Evolutionary conservation across 2,113 vertebrate species (phyloP), one percentile per base, ranked within the genome.

Genomic region (Colossoma macropomum): DNA sequence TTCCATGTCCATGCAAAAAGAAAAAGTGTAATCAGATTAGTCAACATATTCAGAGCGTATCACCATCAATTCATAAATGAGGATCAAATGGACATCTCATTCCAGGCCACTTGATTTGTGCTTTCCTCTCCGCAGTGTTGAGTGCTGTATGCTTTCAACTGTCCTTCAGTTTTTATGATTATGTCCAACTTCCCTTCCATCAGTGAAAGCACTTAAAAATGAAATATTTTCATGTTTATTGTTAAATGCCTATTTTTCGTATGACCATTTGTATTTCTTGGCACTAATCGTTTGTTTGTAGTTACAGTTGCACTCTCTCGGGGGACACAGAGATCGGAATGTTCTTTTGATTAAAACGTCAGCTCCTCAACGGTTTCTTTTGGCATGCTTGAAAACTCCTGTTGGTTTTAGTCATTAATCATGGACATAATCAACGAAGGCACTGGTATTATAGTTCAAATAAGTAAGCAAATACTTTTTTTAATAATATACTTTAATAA

Each of bases 291-390:
- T 28, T 84, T 84, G 66, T 84, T 84, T 84, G 75, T 3, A 23
- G 56, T 15, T 34, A 38, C 41, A 63, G 75, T 63, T 27, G 12
- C n/a, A 23, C n/a, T 73, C 72, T 73, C 68, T 73, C 60, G 11
- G 45, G 68, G 75, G 82, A 79, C 34, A 59, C 63, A 77, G 41
- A 34, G 82, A 84, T 73, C 30, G 68, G 75, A 84, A 79, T 65
- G 82, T 73, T 83, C 73, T 62, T 48, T 27, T 50, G 65, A 72
- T 78, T 82, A 25, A 28, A 45, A 75, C 60, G 54, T 83, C 66
- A 83, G 63, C 68, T 50, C 8, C 6, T 65, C 7, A 38, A 27
- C 41, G 10, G 41, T 70, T 41, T 59, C 17, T 70, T 56, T 56
- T 82, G 62, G 72, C 28, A 32, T 41, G 23, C 45, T 45, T 28